Conservation (phyloP, 2,888 invertebrate genomes). For the Trileptium ribeirensis region DNA sequence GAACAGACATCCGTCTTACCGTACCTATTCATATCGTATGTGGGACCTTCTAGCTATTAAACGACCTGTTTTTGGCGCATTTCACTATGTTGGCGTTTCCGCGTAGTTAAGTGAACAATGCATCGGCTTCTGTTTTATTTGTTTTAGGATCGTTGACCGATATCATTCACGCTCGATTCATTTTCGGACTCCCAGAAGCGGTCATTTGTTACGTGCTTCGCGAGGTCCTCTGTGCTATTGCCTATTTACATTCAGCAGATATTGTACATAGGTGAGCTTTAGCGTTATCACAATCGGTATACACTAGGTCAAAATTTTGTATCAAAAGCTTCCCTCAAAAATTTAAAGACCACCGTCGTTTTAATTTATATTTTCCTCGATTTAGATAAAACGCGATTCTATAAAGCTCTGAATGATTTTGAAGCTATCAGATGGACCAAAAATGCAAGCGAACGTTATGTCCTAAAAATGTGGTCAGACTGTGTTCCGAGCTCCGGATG, state of each 20-base stretch:
- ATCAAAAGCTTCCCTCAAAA: background rate
- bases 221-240: slow-evolving; percentile 69
- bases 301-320: background rate
- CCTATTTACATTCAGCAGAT: slow-evolving; percentile 74
- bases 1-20: no score
- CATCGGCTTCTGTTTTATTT: slow-evolving; percentile 1
- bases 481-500: no score
- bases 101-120: no score
- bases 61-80: no score
- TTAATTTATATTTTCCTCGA: background rate
- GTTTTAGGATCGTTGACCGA: slow-evolving; percentile 67
- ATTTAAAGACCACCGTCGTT: background rate
- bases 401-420: background rate
- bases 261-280: slow-evolving; percentile 72
- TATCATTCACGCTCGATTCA: slow-evolving; percentile 67
- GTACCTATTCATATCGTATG: no score
- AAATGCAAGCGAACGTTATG: no score
- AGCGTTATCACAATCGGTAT: background rate
- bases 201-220: slow-evolving; percentile 70
- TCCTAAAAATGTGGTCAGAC: no score
- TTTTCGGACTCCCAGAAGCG: slow-evolving; percentile 69
- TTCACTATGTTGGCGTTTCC: no score
- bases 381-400: background rate
- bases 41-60: no score
- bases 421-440: no score